Evolutionary conservation across 2,797 vertebrate species (phyloP).

Genomic region (Coilia nasus): DNA sequence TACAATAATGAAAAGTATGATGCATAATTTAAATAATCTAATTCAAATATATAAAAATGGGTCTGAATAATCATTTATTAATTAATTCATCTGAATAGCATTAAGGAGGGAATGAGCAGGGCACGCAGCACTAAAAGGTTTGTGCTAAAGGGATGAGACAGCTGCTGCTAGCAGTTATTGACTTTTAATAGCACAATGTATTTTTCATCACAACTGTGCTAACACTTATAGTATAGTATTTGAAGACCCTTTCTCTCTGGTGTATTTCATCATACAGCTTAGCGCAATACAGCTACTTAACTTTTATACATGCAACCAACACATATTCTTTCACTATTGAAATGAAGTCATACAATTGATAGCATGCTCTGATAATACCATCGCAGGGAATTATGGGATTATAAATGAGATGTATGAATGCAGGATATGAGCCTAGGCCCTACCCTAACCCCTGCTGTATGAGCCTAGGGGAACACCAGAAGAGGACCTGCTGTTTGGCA

Average conservation of each 20-base stretch:
- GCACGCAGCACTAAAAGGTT: neutral
- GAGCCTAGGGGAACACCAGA: slow-evolving; percentile 39
- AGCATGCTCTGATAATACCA: slow-evolving; percentile 41
- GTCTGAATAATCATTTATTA: no score
- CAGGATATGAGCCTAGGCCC: slow-evolving; percentile 36
- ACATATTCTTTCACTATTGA: slow-evolving; percentile 45
- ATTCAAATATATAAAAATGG: no score
- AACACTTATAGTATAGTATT: neutral
- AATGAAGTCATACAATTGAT: slow-evolving; percentile 50
- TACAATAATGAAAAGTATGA: neutral
- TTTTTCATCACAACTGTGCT: neutral
- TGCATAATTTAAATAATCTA: no score
- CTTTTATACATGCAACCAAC: no score
- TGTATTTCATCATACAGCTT: neutral
- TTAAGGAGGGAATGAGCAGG: no score
- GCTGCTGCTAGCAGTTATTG: neutral
- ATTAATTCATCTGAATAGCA: no score
- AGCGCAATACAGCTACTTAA: slow-evolving; percentile 24
- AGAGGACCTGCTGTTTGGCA: slow-evolving; percentile 36
- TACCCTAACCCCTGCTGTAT: slow-evolving; percentile 17
- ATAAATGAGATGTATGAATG: slow-evolving; percentile 50
- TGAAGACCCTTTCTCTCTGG: neutral
- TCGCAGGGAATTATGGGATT: slow-evolving; percentile 44
- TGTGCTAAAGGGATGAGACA: neutral
- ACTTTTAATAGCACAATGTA: neutral